phyloP scores from a whole-genome alignment of 2,888 invertebrate species.

The Cryptus viduatorius region DNA sequence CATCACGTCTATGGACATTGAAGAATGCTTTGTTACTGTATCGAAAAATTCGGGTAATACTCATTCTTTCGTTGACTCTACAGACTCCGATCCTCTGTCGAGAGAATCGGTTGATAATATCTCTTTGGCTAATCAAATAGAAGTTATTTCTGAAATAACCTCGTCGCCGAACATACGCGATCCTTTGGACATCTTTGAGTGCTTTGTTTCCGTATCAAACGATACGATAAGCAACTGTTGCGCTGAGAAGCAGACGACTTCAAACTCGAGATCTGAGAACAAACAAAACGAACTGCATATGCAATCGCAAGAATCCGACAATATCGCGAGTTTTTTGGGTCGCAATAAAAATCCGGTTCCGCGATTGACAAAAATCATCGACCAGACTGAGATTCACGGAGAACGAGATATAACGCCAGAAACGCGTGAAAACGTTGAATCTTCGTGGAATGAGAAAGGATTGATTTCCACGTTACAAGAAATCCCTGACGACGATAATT shows the following conservation, averaged over 20 bases:
- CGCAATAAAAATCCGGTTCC: background rate
- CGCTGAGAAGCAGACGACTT: background rate
- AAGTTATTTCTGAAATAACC: background rate
- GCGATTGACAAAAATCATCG: background rate
- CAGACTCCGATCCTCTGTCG: background rate
- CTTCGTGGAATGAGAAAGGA: background rate
- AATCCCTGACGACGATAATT: background rate
- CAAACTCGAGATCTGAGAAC: background rate
- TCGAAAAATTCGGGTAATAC: background rate
- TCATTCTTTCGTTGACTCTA: background rate
- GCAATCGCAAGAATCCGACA: background rate
- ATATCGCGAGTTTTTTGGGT: background rate
- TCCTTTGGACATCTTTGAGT: background rate
- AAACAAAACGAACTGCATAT: background rate
- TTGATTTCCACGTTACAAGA: background rate
- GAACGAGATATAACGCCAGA: background rate
- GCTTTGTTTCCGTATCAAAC: background rate
- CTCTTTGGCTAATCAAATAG: background rate
- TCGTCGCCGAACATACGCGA: background rate
- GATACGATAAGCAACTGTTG: background rate
- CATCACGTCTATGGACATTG: background rate
- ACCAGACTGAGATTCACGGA: background rate
- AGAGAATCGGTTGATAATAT: background rate
- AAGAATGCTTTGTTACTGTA: background rate
- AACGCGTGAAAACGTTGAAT: background rate